These are phyloP conservation scores for Pagrus major DNA, from an alignment of 2,113 vertebrate genomes.

Conservation along the genomic window DNA sequence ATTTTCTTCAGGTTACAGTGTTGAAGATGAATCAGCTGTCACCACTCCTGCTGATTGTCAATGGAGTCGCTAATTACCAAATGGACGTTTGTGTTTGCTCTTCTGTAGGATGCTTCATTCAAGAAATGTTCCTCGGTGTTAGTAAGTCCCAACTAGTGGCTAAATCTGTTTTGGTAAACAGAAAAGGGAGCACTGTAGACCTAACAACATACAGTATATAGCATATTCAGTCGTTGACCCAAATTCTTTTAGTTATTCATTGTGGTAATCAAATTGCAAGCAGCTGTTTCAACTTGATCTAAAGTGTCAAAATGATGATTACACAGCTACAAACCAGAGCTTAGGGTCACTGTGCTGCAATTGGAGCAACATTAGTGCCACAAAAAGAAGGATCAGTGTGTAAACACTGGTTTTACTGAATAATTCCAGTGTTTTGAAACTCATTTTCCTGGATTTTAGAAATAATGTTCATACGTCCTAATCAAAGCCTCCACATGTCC, in stretches of 20 bases:
- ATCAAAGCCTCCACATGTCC: neutral
- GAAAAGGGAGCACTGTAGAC: neutral
- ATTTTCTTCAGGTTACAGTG: neutral
- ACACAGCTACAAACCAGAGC: conserved; percentile 22
- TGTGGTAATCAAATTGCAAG: conserved; percentile 12
- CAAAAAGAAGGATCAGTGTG: neutral
- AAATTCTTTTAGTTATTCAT: conserved; percentile 15
- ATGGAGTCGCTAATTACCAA: neutral
- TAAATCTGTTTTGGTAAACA: neutral
- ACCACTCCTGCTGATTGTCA: neutral
- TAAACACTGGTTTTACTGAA: neutral
- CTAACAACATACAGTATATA: neutral
- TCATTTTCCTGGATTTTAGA: neutral
- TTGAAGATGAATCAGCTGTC: neutral
- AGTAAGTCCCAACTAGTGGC: neutral
- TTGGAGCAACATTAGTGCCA: conserved; percentile 17
- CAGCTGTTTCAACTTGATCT: conserved; percentile 9
- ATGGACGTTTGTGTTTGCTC: neutral
- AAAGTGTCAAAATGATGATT: conserved; percentile 28
- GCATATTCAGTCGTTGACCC: neutral
- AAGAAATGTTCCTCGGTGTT: neutral
- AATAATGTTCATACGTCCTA: neutral
- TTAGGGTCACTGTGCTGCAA: neutral
- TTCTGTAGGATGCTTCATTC: neutral
- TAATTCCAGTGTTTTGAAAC: neutral